Percentiles rank a stretch among this genome's conserved stretches.
Conservation (phyloP, 2,113 vertebrate genomes). For the Hydrochoerus hydrochaeris region DNA sequence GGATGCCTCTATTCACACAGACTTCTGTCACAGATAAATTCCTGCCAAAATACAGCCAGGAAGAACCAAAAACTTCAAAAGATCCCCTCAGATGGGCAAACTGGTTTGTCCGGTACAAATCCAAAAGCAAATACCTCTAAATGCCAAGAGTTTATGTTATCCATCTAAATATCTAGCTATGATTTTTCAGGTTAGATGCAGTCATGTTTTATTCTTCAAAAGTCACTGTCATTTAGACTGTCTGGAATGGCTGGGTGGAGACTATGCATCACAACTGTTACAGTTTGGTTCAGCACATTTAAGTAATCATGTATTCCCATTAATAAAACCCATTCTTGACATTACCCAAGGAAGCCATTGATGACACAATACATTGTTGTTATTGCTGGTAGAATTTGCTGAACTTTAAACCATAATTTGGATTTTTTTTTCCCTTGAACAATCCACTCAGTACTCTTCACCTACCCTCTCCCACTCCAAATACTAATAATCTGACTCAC, state of each 20-base stretch:
- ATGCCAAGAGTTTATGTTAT: neutral
- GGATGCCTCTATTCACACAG: neutral
- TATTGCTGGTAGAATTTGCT: neutral
- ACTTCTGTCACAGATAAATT: neutral
- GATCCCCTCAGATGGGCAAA: neutral
- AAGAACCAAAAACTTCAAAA: neutral
- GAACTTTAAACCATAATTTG: constrained; percentile 32
- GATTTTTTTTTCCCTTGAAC: neutral
- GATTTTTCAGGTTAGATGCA: neutral
- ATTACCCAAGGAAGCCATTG: neutral
- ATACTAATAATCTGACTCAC: constrained; percentile 30
- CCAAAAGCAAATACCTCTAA: neutral
- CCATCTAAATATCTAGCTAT: neutral
- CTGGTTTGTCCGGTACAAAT: neutral
- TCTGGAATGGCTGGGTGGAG: neutral
- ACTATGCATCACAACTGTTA: neutral
- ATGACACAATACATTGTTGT: neutral
- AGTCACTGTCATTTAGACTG: constrained; percentile 19
- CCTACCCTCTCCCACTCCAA: neutral
- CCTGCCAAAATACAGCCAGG: neutral
- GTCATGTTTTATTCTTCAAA: constrained; percentile 2
- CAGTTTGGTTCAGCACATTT: constrained; percentile 14
- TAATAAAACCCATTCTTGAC: constrained; percentile 6
- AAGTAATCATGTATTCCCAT: neutral
- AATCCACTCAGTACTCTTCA: neutral